phyloP scores from a whole-genome alignment of 1,140 invertebrate genomes.

The Lordiphosa collinella region DNA sequence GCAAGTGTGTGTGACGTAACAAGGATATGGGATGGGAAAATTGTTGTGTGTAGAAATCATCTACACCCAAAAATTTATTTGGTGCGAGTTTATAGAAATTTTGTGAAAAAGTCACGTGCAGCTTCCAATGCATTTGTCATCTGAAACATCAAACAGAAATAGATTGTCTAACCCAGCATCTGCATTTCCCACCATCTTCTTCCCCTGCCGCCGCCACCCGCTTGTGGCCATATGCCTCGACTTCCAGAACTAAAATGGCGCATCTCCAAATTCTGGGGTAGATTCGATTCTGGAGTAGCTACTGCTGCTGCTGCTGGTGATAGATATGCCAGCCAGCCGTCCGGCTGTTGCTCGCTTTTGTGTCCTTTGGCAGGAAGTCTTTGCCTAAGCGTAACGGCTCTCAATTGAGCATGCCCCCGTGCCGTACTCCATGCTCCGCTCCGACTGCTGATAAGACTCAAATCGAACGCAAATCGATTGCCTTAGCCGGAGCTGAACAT shows the following conservation, averaged over 20 bases:
- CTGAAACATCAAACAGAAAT: conserved; percentile 43
- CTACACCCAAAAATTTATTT: conserved; percentile 5
- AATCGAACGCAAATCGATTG: conserved; percentile 68
- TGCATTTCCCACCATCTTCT: conserved; percentile 5
- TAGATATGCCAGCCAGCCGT: conserved; percentile 41
- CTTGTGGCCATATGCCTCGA: conserved; percentile 31
- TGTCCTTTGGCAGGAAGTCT: conserved; percentile 33
- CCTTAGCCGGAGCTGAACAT: conserved; percentile 49
- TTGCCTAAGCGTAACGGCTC: conserved; percentile 54
- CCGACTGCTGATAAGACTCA: conserved; percentile 62
- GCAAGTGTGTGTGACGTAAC: conserved; percentile 41
- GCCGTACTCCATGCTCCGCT: background rate
- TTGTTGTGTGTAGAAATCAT: conserved; percentile 13
- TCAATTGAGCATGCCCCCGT: conserved; percentile 57
- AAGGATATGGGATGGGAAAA: conserved; percentile 22
- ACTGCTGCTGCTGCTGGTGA: conserved; percentile 49
- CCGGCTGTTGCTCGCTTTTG: conserved; percentile 3
- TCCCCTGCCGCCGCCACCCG: conserved; percentile 6
- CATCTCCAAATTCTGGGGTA: conserved; percentile 19
- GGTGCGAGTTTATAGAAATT: conserved; percentile 17
- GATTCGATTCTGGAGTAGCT: too few species aligned
- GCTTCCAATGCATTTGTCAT: conserved; percentile 37
- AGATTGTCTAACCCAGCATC: conserved; percentile 21
- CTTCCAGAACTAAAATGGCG: conserved; percentile 39
- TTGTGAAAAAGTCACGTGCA: conserved; percentile 56